Percentiles rank a stretch among this genome's conserved stretches.
These are phyloP conservation scores for Eupithecia subfuscata DNA, from an alignment of 2,888 invertebrate species.

Conservation along the genomic window DNA sequence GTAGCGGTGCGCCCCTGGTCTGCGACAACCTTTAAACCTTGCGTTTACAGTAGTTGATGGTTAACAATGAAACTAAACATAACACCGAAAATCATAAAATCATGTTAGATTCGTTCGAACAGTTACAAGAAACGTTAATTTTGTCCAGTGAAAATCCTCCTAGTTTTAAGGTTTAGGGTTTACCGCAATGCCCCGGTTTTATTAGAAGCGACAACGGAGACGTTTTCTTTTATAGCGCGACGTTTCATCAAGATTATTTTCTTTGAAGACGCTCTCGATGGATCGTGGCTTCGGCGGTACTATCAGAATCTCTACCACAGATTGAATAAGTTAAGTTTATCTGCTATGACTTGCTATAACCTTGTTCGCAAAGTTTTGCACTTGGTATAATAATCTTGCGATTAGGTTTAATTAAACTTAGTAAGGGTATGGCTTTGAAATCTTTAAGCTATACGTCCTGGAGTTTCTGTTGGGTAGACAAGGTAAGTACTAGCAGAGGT, in stretches of 20 bases:
- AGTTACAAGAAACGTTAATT: slow-evolving; percentile 1
- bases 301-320: slow-evolving; percentile 5
- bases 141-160: neutral
- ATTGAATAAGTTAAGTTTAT: slow-evolving; percentile 1
- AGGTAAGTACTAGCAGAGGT: too few relatives aligned
- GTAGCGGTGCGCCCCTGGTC: too few relatives aligned
- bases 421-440: neutral
- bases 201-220: slow-evolving; percentile 50
- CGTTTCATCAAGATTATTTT: slow-evolving; percentile 79
- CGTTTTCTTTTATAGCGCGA: slow-evolving; percentile 70
- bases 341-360: neutral
- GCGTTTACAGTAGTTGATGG: too few relatives aligned
- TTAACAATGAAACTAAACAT: neutral
- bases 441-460: neutral
- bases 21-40: too few relatives aligned
- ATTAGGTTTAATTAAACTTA: neutral
- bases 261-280: slow-evolving; percentile 65
- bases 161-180: slow-evolving; percentile 1
- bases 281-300: slow-evolving; percentile 50
- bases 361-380: slow-evolving; percentile 3
- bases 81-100: neutral
- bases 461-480: neutral
- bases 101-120: neutral
- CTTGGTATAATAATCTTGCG: neutral
- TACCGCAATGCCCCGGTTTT: neutral